Evolutionary conservation across 2,113 vertebrate genomes (phyloP), one percentile per base, ranked within the genome.

Genomic region (Onychostruthus taczanowskii): DNA sequence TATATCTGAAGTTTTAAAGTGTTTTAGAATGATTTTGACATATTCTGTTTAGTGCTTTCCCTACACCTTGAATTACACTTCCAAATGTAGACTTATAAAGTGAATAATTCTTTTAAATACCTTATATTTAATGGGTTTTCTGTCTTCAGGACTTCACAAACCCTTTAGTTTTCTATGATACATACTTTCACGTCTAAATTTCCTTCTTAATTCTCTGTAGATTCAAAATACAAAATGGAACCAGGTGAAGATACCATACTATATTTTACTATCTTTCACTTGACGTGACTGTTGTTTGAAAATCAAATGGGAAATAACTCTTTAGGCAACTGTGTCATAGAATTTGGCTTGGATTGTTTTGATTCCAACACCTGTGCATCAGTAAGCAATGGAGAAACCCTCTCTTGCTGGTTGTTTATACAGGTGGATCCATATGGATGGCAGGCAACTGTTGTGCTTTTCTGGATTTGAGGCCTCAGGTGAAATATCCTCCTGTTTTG

Each of bases 231-330:
- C 69, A 14, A 83, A 86, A 73, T 24, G 11, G 21, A 85, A 5
- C 5, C 16, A 35, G 1, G 11, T 41, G 41, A 69, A 63, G 20
- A 24, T 31, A 27, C 4, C 18, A 11, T 22, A 15, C 0, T 41
- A 2, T 35, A 6, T 50, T 70, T 74, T 63, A 23, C 12, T 67
- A 0, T 26, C 35, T 88, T 21, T 22, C 58, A 21, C 5, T 61
- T 76, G 33, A 33, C 0, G 0, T 27, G 9, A 1, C 4, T 67
- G 39, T 69, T 50, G 26, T 16, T 55, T 47, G 30, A 44, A 70
- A 80, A 82, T 47, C 21, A 58, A 73, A 43, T 33, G 18, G 21
- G 5, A 11, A 76, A 30, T 30, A 80, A 14, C 3, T 43, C 12
- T 63, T 59, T 18, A 64, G 50, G 16, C 4, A 81, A 2, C 10